phyloP scores from a whole-genome alignment of 2,797 vertebrate genomes.

The Choloepus didactylus region DNA sequence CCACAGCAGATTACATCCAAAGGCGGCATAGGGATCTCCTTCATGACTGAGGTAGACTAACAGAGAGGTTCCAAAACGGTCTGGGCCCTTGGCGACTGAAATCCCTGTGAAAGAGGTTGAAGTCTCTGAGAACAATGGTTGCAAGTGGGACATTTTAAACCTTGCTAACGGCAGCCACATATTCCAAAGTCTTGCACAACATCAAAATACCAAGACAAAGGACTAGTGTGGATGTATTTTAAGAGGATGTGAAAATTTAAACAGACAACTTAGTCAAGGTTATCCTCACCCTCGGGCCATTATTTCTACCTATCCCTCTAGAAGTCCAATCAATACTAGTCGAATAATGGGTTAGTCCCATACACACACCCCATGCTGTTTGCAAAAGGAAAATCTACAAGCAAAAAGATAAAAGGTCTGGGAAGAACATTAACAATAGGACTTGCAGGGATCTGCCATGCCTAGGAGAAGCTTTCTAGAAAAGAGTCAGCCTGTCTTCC shows the following conservation, averaged over 20 bases:
- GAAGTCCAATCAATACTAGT: constrained; percentile 34
- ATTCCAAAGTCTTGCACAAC: background rate
- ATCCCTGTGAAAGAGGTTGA: background rate
- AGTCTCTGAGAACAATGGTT: background rate
- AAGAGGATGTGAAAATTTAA: constrained; percentile 43
- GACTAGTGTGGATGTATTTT: background rate
- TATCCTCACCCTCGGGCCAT: background rate
- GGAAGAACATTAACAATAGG: background rate
- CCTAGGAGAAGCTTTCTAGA: background rate
- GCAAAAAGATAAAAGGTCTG: constrained; percentile 54
- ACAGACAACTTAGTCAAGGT: background rate
- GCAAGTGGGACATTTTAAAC: background rate
- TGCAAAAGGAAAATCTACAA: constrained; percentile 69
- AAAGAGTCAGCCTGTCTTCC: background rate
- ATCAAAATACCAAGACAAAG: constrained; percentile 42
- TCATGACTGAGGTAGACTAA: background rate
- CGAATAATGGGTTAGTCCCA: background rate
- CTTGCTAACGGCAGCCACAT: background rate
- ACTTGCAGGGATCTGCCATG: background rate
- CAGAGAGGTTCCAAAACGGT: background rate
- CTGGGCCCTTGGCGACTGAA: background rate
- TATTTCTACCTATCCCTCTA: constrained; percentile 64
- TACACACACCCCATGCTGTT: background rate
- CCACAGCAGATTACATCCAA: accelerated
- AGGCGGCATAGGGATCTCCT: background rate